These are phyloP conservation scores for Hesperophylax magnus DNA, from an alignment of 1,140 invertebrate species.

Conservation along the genomic window DNA sequence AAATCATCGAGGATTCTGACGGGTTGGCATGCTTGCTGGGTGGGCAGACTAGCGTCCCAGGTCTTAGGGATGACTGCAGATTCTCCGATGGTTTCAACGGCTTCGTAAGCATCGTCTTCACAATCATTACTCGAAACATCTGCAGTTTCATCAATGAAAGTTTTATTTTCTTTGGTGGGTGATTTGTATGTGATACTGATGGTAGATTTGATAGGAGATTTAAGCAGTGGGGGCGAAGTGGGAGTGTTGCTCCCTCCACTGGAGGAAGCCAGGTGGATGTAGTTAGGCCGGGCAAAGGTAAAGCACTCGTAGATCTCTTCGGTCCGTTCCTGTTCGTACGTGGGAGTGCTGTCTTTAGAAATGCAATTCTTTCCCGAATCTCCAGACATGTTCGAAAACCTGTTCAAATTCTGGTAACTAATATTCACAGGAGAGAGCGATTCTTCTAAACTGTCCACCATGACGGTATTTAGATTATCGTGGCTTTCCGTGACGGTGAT, in stretches of 20 bases:
- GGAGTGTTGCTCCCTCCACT: slow-evolving; percentile 66
- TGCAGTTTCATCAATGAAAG: slow-evolving; percentile 20
- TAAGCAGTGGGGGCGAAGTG: slow-evolving; percentile 61
- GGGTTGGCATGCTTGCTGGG: slow-evolving; percentile 71
- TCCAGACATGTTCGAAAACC: slow-evolving; percentile 65
- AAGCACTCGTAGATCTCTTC: slow-evolving; percentile 69
- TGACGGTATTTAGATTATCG: slow-evolving; percentile 47
- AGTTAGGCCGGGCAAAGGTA: slow-evolving; percentile 65
- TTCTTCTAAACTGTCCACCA: slow-evolving; percentile 49
- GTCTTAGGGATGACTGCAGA: slow-evolving; percentile 68
- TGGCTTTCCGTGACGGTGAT: slow-evolving; percentile 51
- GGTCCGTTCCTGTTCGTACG: slow-evolving; percentile 69
- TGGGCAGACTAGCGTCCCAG: slow-evolving; percentile 69
- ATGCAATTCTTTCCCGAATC: slow-evolving; percentile 62
- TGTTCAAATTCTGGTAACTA: slow-evolving; percentile 69
- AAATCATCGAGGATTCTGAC: slow-evolving; percentile 59
- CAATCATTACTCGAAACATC: background rate
- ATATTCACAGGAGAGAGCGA: slow-evolving; percentile 64
- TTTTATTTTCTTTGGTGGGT: slow-evolving; percentile 63
- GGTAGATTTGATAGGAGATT: slow-evolving; percentile 75
- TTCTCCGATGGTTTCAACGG: slow-evolving; percentile 69
- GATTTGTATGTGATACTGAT: slow-evolving; percentile 79
- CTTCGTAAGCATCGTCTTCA: slow-evolving; percentile 68
- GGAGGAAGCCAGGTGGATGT: slow-evolving; percentile 67
- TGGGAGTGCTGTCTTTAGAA: slow-evolving; percentile 71